phyloP scores from a whole-genome alignment of 2,888 invertebrate species.

The Apamea monoglypha region DNA sequence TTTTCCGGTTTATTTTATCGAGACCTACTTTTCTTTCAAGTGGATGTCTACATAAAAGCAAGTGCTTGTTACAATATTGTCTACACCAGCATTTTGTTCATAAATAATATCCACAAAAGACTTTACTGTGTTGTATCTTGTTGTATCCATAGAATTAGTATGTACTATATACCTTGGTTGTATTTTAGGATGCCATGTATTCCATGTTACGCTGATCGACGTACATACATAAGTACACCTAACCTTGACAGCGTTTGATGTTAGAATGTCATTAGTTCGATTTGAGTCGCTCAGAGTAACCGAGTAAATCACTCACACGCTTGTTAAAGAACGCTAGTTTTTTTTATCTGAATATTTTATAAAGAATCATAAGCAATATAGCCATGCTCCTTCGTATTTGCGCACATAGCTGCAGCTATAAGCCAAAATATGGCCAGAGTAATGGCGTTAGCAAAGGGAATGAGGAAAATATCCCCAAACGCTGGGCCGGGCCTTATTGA shows the following conservation, averaged over 20 bases:
- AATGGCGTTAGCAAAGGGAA: constrained; percentile 47
- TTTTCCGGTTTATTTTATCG: constrained; percentile 27
- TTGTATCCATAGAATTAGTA: neutral
- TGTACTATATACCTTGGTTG: neutral
- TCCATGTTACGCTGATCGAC: neutral
- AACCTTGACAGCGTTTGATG: constrained; percentile 7
- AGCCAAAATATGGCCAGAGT: constrained; percentile 42
- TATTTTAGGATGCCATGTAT: neutral
- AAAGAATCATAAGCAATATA: neutral
- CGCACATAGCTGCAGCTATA: constrained; percentile 26
- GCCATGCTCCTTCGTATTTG: constrained; percentile 13
- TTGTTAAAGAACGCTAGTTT: neutral
- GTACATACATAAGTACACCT: neutral
- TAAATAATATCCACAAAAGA: neutral
- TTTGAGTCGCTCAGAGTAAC: constrained; percentile 4
- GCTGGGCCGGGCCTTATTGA: constrained; percentile 56
- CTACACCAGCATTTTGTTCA: neutral
- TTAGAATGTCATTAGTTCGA: constrained; percentile 18
- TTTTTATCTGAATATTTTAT: neutral
- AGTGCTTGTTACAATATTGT: neutral
- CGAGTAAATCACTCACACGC: constrained; percentile 8
- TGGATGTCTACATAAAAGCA: neutral
- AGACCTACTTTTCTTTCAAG: neutral
- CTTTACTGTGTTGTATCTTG: neutral
- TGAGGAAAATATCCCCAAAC: constrained; percentile 57